Evolutionary conservation across 2,113 vertebrate species (phyloP), one percentile per base, ranked within the genome.

Genomic region (Apus apus): DNA sequence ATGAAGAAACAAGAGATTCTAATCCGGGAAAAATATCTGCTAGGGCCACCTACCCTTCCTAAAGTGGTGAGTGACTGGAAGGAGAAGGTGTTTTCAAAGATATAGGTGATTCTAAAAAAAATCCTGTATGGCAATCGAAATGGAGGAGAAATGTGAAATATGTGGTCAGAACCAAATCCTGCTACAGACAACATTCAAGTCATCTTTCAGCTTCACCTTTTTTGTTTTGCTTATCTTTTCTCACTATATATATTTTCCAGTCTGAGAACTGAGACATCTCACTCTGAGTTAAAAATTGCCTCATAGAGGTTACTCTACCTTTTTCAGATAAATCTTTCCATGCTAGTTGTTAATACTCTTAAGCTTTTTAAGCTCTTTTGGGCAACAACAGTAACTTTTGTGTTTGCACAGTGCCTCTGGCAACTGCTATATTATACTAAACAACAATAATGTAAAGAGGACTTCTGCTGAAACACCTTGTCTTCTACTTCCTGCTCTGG

Each of bases 321-420:
- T 91, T 48, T 77, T 78, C n/a, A 73, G 27, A 30, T 13, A 68
- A 13, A 51, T 84, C n/a, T 90, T 88, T 45, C 64, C 16, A 66
- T 32, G 38, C 11, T 62, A 54, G 14, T 20, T 88, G 34, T 46
- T 84, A 84, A n/a, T 84, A 84, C 16, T 90, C 40, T 54, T 34
- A 43, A 77, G 29, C 19, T 67, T 80, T 89, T 83, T 74, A 94
- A 83, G 72, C 21, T 74, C 20, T 94, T 96, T 90, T 40, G 17
- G 61, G 25, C 45, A 88, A 76, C 15, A 76, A 72, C 60, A 67
- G 21, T 64, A 74, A 72, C 34, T 75, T 70, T 8, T 54, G 27
- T 71, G 40, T 84, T 92, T 93, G 53, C 64, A 84, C 38, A 84
- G 36, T 78, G 87, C 90, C 94, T 78, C 79, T 86, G 65, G 90